Evolutionary conservation across 2,888 invertebrate genomes (phyloP), one percentile per base, ranked within the genome.

Genomic region (Hipparchia sbordonii): DNA sequence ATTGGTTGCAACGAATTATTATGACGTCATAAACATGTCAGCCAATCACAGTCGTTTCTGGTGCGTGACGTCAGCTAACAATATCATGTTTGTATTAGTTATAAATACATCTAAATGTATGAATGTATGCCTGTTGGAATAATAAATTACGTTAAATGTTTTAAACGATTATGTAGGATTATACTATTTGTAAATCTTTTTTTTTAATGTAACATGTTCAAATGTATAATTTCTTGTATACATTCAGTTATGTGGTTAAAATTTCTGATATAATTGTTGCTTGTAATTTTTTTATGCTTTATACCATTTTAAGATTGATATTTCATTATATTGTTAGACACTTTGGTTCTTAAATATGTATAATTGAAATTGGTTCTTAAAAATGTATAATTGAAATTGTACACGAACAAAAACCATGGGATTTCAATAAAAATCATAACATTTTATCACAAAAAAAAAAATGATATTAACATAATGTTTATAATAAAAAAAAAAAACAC

Each of bases 131-230:
- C 56, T 54, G 74, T 74, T 74, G 67, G 70, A 70, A 70, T 57
- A 51, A 39, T 13, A 45, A 67, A 72, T 61, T 66, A 72, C 59
- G 72, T 74, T 74, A 74, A 7, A 67, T 48, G 68, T 68, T 68
- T 56, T 23, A 65, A 52, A 65, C 12, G 66, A 72, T 57, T 73
- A 63, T 73, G 68, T 73, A 73, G 71, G 67, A 8, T 33, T 63
- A 13, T 57, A 57, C 57, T 57, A 6, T 57, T 23, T 23, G 23
- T 61, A 61, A 62, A 46, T 48, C 6, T 48, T 51, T 51, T 48
- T 66, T 66, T 23, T 23, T 23, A 23, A 67, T 39, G 39, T 60
- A 60, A 63, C 13, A 62, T 62, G 62, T 62, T 51, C 51, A 5
- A 23, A 10, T 48, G 60, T 72, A 60, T 67, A 67, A 65, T 45